Percentiles rank a stretch among this genome's conserved stretches.
These are phyloP conservation scores for Molossus molossus DNA, from an alignment of 2,797 vertebrate genomes.

Conservation along the genomic window DNA sequence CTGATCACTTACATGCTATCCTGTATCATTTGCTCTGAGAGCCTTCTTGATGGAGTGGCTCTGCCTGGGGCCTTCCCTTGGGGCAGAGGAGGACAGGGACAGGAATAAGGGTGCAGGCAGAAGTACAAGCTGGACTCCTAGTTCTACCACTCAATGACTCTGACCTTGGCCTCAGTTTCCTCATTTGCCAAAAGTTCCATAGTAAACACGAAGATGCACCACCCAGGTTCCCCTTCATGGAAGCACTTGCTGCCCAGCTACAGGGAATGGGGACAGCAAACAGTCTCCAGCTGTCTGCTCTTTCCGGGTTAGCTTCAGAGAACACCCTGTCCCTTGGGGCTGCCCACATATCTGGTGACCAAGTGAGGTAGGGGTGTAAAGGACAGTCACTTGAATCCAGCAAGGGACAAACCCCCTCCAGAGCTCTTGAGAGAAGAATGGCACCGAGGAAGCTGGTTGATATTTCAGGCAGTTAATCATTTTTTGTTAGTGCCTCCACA, in stretches of 20 bases:
- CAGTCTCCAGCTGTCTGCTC: neutral
- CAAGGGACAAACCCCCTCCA: neutral
- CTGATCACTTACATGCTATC: neutral
- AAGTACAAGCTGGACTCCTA: neutral
- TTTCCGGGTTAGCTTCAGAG: neutral
- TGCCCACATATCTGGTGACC: neutral
- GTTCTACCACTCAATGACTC: neutral
- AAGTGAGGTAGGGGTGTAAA: neutral
- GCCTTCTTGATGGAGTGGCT: neutral
- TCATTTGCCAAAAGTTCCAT: neutral
- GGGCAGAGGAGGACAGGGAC: rapidly evolving
- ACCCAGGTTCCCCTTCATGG: neutral
- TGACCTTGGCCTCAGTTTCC: neutral
- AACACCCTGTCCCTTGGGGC: neutral
- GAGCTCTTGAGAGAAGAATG: neutral
- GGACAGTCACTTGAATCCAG: neutral
- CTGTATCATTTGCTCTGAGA: neutral
- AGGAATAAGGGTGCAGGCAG: too few relatives aligned
- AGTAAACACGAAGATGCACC: neutral
- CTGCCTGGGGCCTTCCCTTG: neutral
- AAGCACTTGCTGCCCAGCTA: neutral
- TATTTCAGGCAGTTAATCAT: rapidly evolving
- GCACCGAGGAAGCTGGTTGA: neutral
- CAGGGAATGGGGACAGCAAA: neutral
- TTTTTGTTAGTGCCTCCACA: neutral